phyloP scores from a whole-genome alignment of 2,888 invertebrate species.

The Tenodera sinensis region DNA sequence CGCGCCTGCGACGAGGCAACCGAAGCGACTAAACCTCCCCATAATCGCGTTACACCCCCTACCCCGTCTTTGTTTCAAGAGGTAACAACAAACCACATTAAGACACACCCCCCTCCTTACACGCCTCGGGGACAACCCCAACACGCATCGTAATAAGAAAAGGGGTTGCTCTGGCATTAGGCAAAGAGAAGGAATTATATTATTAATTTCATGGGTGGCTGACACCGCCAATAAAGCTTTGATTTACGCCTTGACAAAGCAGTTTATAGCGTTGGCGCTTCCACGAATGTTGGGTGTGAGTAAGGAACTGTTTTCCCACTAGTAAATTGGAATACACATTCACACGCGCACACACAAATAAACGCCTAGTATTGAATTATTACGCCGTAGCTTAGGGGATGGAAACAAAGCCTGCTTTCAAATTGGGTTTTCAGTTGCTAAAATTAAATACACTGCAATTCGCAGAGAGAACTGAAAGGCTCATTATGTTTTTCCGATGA shows the following conservation, averaged over 20 bases:
- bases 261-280: background rate
- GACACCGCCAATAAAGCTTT: conserved; percentile 27
- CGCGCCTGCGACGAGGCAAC: background rate
- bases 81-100: conserved; percentile 14
- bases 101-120: conserved; percentile 6
- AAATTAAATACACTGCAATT: background rate
- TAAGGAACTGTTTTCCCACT: background rate
- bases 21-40: background rate
- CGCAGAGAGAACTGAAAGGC: background rate
- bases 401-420: background rate
- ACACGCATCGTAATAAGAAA: conserved; percentile 1
- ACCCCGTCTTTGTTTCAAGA: conserved; percentile 12
- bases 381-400: background rate
- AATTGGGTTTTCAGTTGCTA: background rate
- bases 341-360: background rate
- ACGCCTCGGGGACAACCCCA: background rate
- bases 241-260: conserved; percentile 24
- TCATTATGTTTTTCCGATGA: background rate
- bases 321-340: background rate
- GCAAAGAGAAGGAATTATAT: conserved; percentile 22
- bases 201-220: conserved; percentile 31
- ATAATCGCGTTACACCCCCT: background rate
- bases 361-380: conserved; percentile 3
- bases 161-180: conserved; percentile 9
- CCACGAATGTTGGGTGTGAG: background rate